Percentiles rank a stretch among this genome's conserved stretches.
These are phyloP conservation scores for Grantiella picta DNA, from an alignment of 2,113 vertebrate genomes.

Conservation along the genomic window DNA sequence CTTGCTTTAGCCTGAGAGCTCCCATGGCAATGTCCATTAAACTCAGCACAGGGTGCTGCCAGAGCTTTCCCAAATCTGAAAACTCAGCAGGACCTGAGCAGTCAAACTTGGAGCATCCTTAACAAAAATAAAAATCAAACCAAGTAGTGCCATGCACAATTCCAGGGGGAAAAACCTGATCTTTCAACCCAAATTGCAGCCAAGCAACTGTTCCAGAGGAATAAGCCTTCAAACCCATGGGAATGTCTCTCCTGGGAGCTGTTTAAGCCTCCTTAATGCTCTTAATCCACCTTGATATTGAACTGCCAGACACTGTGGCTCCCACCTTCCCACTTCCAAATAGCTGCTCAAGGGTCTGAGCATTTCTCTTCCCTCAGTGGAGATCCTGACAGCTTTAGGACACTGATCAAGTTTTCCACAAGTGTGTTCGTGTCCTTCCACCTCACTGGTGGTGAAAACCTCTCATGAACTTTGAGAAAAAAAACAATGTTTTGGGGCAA, in stretches of 20 bases:
- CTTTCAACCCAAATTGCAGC: slow-evolving; percentile 12
- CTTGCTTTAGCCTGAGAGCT: not conserved
- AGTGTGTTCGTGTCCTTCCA: not conserved
- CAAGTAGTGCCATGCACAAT: not conserved
- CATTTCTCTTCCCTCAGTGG: not conserved
- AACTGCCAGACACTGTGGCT: slow-evolving; percentile 60
- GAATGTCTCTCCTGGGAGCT: slow-evolving; percentile 39
- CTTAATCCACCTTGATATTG: slow-evolving; percentile 64
- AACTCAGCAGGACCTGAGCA: not conserved
- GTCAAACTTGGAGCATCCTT: not conserved
- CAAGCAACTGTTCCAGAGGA: slow-evolving; percentile 24
- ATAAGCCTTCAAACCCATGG: slow-evolving; percentile 20
- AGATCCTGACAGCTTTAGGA: not conserved
- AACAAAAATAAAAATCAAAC: not conserved
- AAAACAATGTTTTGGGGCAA: not conserved
- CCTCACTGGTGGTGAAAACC: not conserved
- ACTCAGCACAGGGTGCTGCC: not conserved
- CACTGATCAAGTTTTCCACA: not conserved
- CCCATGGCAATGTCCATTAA: not conserved
- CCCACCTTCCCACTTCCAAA: slow-evolving; percentile 30
- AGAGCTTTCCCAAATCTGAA: not conserved
- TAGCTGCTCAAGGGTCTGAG: not conserved
- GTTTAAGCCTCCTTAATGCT: slow-evolving; percentile 61
- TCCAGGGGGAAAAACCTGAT: not conserved
- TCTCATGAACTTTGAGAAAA: not conserved